These are phyloP conservation scores for Periplaneta americana DNA, from an alignment of 1,140 invertebrate genomes.

Conservation along the genomic window DNA sequence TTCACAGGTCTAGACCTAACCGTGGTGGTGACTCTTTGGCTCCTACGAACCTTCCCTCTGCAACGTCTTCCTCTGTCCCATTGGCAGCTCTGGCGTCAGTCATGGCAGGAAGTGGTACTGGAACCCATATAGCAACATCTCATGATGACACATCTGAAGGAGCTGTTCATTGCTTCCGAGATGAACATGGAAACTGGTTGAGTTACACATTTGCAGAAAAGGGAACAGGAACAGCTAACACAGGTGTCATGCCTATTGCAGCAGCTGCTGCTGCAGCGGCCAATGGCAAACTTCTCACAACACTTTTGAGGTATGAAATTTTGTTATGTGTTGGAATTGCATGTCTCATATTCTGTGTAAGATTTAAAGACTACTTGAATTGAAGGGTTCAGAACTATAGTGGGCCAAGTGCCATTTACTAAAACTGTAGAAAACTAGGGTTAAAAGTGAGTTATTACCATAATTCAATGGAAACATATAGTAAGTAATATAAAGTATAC, in stretches of 20 bases:
- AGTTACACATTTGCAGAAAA: slow-evolving; percentile 85
- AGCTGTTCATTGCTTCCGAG: slow-evolving; percentile 76
- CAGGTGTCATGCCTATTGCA: slow-evolving; percentile 35
- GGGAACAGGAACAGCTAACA: slow-evolving; percentile 47
- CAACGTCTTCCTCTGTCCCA: background rate
- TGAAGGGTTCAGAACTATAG: background rate
- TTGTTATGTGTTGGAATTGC: background rate
- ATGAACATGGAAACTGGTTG: slow-evolving; percentile 52
- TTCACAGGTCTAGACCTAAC: background rate
- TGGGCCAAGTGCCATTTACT: background rate
- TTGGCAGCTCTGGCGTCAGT: slow-evolving; percentile 19
- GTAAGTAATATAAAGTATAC: background rate
- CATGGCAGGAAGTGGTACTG: slow-evolving; percentile 26
- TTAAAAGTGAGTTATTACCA: background rate
- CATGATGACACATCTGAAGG: slow-evolving; percentile 85
- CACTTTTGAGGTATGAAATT: slow-evolving; percentile 22
- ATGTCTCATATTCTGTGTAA: background rate
- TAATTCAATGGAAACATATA: background rate
- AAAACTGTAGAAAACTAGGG: background rate
- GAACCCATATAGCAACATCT: slow-evolving; percentile 68
- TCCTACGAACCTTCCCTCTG: background rate
- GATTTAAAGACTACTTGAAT: background rate
- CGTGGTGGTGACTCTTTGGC: background rate
- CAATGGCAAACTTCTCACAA: slow-evolving; percentile 23
- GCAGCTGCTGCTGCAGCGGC: slow-evolving; percentile 25